Evolutionary conservation across 2,113 vertebrate genomes (phyloP).

Genomic region (Dryoscopus gambensis): DNA sequence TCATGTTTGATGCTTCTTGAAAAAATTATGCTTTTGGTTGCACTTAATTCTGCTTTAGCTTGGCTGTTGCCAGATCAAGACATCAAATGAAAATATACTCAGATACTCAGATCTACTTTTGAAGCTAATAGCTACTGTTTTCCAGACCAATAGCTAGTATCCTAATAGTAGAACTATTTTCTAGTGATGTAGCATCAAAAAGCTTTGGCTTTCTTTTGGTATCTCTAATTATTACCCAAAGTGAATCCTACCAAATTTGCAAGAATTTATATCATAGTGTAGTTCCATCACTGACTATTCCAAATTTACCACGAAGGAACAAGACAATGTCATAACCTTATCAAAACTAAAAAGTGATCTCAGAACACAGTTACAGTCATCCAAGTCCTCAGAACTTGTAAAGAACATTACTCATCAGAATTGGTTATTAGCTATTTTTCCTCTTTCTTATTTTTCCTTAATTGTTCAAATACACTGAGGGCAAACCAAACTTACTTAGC

Average conservation of each 20-base stretch:
- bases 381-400: background rate
- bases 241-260: background rate
- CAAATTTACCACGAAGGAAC: background rate
- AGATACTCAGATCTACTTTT: background rate
- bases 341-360: background rate
- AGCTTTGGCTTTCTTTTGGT: background rate
- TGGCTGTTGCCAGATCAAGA: background rate
- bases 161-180: background rate
- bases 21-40: background rate
- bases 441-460: background rate
- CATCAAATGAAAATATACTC: background rate
- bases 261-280: background rate
- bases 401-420: background rate
- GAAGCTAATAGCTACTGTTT: background rate
- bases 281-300: background rate
- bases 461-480: background rate
- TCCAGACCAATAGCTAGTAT: background rate
- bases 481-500: conserved; percentile 25
- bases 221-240: background rate
- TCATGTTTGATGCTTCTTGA: background rate
- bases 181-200: background rate
- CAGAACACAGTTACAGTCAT: background rate
- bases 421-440: background rate
- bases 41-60: background rate
- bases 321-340: background rate